Evolutionary conservation across 2,113 vertebrate species (phyloP).

Genomic region (Rafetus swinhoei): DNA sequence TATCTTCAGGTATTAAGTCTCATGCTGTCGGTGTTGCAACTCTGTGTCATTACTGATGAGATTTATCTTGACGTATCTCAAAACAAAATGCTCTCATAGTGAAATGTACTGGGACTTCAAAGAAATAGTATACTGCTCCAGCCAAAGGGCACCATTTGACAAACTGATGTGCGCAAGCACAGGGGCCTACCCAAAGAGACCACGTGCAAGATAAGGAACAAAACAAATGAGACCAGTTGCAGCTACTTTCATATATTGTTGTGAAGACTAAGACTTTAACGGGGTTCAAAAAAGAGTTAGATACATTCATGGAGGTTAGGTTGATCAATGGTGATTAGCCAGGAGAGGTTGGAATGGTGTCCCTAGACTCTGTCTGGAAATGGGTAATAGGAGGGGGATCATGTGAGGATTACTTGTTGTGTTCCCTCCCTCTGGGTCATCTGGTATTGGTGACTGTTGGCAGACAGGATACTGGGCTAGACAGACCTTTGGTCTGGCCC

Average conservation of each 20-base stretch:
- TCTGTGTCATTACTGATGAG: neutral
- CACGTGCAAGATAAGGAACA: neutral
- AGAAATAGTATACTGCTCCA: neutral
- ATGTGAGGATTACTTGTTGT: no score
- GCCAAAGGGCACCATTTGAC: neutral
- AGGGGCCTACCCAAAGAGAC: neutral
- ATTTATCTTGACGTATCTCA: fast-evolving
- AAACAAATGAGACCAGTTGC: neutral
- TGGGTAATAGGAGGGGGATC: no score
- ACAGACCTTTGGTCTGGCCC: no score
- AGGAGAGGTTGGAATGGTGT: no score
- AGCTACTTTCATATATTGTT: fast-evolving
- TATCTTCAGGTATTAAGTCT: neutral
- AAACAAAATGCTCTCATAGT: neutral
- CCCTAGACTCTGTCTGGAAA: no score
- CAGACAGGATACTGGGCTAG: no score
- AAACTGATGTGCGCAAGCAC: neutral
- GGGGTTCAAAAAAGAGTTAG: no score
- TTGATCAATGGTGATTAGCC: no score
- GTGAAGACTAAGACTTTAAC: no score
- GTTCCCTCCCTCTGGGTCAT: no score
- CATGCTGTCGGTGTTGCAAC: fast-evolving
- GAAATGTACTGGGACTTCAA: neutral
- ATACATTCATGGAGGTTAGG: no score
- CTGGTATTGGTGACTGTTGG: no score